Conservation (phyloP, 2,888 invertebrate genomes). For the Galerucella calmariensis region DNA sequence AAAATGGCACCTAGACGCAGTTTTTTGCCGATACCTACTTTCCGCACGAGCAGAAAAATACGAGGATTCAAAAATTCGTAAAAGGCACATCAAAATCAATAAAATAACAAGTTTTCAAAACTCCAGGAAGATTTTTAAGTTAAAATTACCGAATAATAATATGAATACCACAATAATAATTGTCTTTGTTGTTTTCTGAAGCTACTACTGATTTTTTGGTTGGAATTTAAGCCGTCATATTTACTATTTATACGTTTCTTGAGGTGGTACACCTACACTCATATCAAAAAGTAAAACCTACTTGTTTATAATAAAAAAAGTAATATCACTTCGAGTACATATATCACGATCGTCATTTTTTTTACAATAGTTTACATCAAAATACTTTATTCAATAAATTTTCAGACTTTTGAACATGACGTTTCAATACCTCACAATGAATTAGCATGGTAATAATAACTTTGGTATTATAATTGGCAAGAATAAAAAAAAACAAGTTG, state of each 20-base stretch:
- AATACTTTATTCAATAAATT: slow-evolving; percentile 17
- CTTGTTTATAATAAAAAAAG: slow-evolving; percentile 20
- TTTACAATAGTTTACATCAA: slow-evolving; percentile 18
- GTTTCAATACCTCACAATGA: background rate
- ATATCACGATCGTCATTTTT: slow-evolving; percentile 25
- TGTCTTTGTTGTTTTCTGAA: no score
- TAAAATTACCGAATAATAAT: no score
- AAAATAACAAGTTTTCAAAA: no score
- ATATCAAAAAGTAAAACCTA: slow-evolving; percentile 28
- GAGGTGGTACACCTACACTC: slow-evolving; percentile 11
- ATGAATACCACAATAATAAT: no score
- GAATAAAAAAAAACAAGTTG: no score
- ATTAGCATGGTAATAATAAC: background rate
- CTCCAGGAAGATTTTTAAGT: no score
- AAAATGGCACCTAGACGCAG: no score
- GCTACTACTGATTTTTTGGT: background rate
- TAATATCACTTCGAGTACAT: slow-evolving; percentile 29
- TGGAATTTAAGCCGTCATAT: background rate
- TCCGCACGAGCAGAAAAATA: no score
- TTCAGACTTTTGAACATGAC: slow-evolving; percentile 26
- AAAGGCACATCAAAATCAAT: no score
- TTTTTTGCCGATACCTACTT: no score
- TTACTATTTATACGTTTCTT: background rate
- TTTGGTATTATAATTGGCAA: no score
- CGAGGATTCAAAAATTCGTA: no score